Evolutionary conservation across 2,113 vertebrate species (phyloP).

Genomic region (Apodemus sylvaticus): DNA sequence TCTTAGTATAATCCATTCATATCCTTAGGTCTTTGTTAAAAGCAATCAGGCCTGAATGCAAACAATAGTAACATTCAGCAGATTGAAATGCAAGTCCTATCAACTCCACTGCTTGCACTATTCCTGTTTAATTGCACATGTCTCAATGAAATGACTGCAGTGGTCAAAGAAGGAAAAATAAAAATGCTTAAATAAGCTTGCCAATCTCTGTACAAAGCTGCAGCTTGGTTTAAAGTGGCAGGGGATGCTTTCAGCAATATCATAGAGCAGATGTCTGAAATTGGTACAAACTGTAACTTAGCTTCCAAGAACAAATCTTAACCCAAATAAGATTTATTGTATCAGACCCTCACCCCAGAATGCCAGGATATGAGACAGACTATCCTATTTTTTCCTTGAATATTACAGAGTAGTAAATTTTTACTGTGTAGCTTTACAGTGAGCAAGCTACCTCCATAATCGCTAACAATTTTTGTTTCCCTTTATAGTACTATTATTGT

Average conservation of each 20-base stretch:
- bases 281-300: conserved; percentile 57
- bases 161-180: conserved; percentile 71
- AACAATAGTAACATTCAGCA: conserved; percentile 25
- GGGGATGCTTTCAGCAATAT: conserved; percentile 62
- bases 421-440: background rate
- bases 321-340: conserved; percentile 20
- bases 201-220: conserved; percentile 34
- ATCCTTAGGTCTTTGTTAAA: conserved; percentile 19
- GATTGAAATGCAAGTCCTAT: conserved; percentile 51
- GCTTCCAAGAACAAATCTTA: conserved; percentile 37
- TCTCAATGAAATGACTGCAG: conserved; percentile 55
- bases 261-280: conserved; percentile 70
- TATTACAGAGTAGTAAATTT: conserved; percentile 39
- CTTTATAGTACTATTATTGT: background rate
- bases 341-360: conserved; percentile 36
- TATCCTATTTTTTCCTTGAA: conserved; percentile 32
- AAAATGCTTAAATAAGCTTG: conserved; percentile 72
- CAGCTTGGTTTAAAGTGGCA: conserved; percentile 53
- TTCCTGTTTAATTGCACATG: conserved; percentile 65
- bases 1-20: background rate
- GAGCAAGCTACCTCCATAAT: conserved; percentile 15
- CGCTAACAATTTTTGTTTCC: conserved; percentile 30
- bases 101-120: background rate
- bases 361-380: background rate
- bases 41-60: background rate